A percentile compares a stretch with the other conserved stretches of the same genome.
Conservation (phyloP, 2,797 vertebrate species). For the Cryptoprocta ferox region DNA sequence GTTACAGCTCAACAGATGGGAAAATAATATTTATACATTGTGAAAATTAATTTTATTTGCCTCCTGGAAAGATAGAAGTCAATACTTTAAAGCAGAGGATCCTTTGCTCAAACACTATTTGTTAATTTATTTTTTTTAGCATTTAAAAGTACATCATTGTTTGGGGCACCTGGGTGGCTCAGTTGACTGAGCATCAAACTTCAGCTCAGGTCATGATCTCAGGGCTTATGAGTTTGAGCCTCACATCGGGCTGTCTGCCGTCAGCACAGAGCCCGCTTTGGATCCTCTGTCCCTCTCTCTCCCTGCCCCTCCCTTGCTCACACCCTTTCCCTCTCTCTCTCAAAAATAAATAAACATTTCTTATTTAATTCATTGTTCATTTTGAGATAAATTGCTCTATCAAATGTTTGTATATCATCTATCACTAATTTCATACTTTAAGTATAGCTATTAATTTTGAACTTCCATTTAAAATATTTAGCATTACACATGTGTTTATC, state of each 20-base stretch:
- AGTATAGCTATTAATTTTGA: conserved; percentile 20
- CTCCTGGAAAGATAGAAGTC: not conserved
- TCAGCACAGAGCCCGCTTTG: no score
- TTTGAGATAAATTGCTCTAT: not conserved
- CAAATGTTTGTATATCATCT: not conserved
- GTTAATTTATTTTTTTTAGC: not conserved
- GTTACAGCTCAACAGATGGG: not conserved
- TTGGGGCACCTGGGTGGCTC: no score
- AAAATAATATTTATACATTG: conserved; percentile 16
- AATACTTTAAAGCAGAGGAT: not conserved
- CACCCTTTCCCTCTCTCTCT: no score
- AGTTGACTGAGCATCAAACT: no score
- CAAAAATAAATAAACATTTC: no score
- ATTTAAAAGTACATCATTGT: not conserved
- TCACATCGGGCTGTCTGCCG: no score
- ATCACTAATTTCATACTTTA: conserved; percentile 21
- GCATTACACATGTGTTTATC: not conserved
- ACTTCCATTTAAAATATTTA: conserved; percentile 16
- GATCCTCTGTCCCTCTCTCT: no score
- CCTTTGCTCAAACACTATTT: not conserved
- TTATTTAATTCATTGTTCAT: not conserved
- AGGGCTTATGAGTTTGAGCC: no score
- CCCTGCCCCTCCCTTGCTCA: no score
- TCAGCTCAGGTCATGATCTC: no score
- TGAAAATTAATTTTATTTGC: conserved; percentile 13